Evolutionary conservation across 2,888 invertebrate genomes (phyloP), one percentile per base, ranked within the genome.

Genomic region (Stenurella melanura): DNA sequence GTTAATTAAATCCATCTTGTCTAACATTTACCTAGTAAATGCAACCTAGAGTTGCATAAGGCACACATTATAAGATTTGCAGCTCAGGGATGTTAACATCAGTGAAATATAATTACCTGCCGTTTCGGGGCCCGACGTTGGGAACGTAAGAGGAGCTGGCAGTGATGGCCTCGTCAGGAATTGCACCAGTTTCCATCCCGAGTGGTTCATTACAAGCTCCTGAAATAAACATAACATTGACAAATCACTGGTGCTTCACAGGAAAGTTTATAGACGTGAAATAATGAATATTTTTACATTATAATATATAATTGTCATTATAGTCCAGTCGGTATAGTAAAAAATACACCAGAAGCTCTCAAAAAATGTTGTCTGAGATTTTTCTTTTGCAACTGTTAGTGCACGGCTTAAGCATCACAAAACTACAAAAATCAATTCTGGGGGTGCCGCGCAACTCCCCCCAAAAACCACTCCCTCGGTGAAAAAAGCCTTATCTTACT

Each of bases 151-250:
- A 93, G 19, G 94, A 94, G 83, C 93, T 93, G 71, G 94, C 94
- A 17, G 92, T 92, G 86, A 95, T 92, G 82, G 93, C 93, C 67
- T 91, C 90, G 88, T 95, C 93, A 80, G 92, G 91, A 86, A 95
- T 94, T 73, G 89, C 91, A 61, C 94, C 94, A 38, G 93, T 92
- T 89, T 94, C 94, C 94, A 95, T 94, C 74, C 95, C 95, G 79
- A 95, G 90, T 30, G 93, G 90, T 81, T 90, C 90, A 86, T 92
- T 91, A 88, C 94, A 94, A 84, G 90, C 89, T 82, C 90, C 94
- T 94, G 91, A 75, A 90, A 90, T 67, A 81, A 83, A 81, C 61
- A 79, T 61, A 74, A 74, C 70, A 75, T 54, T 34, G 61, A 54
- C 26, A 61, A 66, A 26, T 67, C 12, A 1, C 15, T 50, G 4